Percentiles rank a stretch among this genome's conserved stretches.
phyloP scores from a whole-genome alignment of 2,113 vertebrate species.

The Gasterosteus aculeatus region DNA sequence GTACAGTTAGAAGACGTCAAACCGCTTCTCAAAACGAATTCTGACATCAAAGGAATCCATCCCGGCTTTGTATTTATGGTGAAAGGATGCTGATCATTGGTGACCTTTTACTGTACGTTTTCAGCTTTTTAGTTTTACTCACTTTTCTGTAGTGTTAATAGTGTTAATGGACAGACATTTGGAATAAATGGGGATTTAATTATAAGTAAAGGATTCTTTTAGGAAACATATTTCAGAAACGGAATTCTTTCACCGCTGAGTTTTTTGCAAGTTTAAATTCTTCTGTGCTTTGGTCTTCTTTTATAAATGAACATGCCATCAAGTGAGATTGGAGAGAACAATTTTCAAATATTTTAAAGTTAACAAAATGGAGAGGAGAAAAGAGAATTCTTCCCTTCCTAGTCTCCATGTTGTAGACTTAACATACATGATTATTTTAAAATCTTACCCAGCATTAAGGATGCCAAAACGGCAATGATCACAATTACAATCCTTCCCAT shows the following conservation, averaged over 20 bases:
- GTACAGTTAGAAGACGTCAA: background rate
- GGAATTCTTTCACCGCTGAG: no score
- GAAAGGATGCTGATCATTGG: background rate
- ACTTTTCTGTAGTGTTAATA: background rate
- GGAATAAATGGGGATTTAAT: background rate
- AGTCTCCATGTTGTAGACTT: background rate
- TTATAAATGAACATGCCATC: background rate
- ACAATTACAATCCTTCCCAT: slow-evolving; percentile 71
- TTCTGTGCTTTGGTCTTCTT: background rate
- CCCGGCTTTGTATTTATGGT: no score
- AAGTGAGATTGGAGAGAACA: background rate
- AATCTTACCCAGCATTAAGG: slow-evolving; percentile 71
- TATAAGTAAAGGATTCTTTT: background rate
- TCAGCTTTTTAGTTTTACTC: background rate
- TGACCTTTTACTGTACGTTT: background rate
- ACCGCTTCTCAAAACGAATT: background rate
- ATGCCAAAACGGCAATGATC: slow-evolving; percentile 54
- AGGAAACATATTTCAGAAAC: background rate
- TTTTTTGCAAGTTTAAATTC: no score
- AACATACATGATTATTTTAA: background rate
- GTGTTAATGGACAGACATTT: background rate
- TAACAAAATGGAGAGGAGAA: background rate
- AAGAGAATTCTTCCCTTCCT: background rate
- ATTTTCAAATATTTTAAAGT: background rate
- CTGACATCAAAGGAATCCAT: background rate